Evolutionary conservation across 2,797 vertebrate species (phyloP), one percentile per base, ranked within the genome.

Genomic region (Rachycentron canadum): DNA sequence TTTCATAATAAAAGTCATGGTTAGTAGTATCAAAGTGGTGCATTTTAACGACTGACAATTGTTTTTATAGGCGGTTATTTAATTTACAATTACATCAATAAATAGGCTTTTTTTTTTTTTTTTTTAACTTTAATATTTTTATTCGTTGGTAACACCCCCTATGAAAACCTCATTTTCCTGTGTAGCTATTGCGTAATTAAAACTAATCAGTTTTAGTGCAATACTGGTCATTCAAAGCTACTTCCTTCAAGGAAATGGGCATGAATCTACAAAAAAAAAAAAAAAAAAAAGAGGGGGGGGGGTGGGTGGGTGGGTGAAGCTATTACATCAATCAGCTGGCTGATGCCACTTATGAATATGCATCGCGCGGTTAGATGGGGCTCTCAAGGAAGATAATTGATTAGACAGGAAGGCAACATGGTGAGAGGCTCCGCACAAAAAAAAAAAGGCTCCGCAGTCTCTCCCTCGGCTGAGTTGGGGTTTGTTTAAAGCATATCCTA

Each of bases 271-370:
- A 60, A 32, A 26, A 69, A 61, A 2, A 5, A 38, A 16, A 16
- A 45, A n/a, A 53, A 41, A 6, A 7, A 49, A 19, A 21, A 17
- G 5, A 32, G 4, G 32, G 10, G n/a, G 26, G 19, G 21, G 7
- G n/a, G n/a, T n/a, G n/a, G n/a, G n/a, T n/a, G n/a, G n/a, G n/a
- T n/a, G n/a, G n/a, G n/a, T n/a, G n/a, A n/a, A 81, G 93, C 86
- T 85, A 91, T 95, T 92, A 88, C 94, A 96, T 96, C 95, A 94
- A 95, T 96, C 95, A 96, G 92, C 92, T 87, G 93, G 89, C 89
- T 93, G 90, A 78, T 88, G 91, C 90, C 90, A 89, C 94, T 95
- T 94, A 94, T 96, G 94, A 96, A 96, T 96, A 96, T 96, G 94
- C 93, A 95, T 95, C 73, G 91, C 84, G 92, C 91, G 91, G 89